Percentiles rank a stretch among this genome's conserved stretches.
Evolutionary conservation across 2,888 invertebrate species (phyloP).

Genomic region (Eugnorisma glareosa): DNA sequence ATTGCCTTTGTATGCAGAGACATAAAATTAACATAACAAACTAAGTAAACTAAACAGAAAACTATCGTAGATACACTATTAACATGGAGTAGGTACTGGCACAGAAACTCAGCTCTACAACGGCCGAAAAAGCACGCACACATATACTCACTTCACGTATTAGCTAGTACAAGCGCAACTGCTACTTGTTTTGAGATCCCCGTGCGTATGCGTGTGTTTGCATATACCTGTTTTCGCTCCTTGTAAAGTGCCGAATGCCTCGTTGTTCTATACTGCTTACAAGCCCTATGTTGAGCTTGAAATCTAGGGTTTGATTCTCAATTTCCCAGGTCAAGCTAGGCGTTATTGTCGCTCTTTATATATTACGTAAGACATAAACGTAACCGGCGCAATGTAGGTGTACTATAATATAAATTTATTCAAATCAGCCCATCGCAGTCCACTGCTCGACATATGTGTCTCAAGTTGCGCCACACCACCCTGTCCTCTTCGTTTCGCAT

Average conservation of each 20-base stretch:
- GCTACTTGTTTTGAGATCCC: not conserved
- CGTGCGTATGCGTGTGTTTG: not conserved
- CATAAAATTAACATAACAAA: slow-evolving; percentile 16
- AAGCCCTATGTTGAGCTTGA: not conserved
- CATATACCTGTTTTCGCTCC: not conserved
- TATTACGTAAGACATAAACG: not conserved
- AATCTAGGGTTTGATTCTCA: not conserved
- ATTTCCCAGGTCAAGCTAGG: not conserved
- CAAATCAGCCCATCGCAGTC: no score
- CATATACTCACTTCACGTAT: not conserved
- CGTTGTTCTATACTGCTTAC: not conserved
- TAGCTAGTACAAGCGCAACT: not conserved
- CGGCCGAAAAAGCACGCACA: not conserved
- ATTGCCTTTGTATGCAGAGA: not conserved
- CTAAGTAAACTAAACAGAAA: slow-evolving; percentile 9
- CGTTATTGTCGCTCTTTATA: not conserved
- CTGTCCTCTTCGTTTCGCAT: no score
- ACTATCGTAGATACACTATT: not conserved
- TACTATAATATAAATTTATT: not conserved
- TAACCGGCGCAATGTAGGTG: not conserved
- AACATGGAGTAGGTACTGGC: not conserved
- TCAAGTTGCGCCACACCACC: no score
- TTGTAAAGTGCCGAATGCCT: not conserved
- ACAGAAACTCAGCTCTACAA: not conserved
- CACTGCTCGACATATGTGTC: no score